These are phyloP conservation scores for Corythornis vintsioides DNA, from an alignment of 2,113 vertebrate species.

Conservation along the genomic window DNA sequence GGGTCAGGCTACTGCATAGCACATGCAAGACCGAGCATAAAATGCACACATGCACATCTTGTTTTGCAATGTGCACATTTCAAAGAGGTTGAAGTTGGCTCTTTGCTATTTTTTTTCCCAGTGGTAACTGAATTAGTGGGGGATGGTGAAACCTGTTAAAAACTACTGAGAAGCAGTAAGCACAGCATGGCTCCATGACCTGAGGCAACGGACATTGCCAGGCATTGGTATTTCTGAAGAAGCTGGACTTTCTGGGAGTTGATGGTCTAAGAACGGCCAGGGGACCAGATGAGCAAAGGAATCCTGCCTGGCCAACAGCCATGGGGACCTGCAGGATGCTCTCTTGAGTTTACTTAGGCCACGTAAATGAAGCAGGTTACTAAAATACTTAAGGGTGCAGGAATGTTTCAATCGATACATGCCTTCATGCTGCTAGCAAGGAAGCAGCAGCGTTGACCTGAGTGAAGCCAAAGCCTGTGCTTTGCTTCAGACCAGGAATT, in stretches of 20 bases:
- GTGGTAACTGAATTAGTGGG: neutral
- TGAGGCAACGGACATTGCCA: rapidly evolving
- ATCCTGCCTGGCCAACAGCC: neutral
- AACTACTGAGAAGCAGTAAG: neutral
- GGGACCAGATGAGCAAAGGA: rapidly evolving
- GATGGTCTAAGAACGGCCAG: rapidly evolving
- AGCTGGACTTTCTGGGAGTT: neutral
- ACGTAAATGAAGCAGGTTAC: neutral
- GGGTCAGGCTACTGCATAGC: neutral
- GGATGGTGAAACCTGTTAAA: neutral
- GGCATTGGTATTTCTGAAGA: neutral
- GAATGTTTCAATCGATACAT: rapidly evolving
- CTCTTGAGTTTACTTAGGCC: neutral
- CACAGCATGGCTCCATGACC: rapidly evolving
- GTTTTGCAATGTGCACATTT: neutral
- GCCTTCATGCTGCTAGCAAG: neutral
- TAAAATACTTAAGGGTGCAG: neutral
- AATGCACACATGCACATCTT: neutral
- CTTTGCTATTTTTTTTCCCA: neutral
- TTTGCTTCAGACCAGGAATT: neutral
- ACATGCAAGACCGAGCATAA: rapidly evolving
- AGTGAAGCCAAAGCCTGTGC: neutral
- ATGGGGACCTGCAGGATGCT: rapidly evolving
- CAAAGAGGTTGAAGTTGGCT: neutral
- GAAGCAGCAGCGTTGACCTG: neutral